phyloP scores from a whole-genome alignment of 2,888 invertebrate species.

The Sarcophaga variegata region DNA sequence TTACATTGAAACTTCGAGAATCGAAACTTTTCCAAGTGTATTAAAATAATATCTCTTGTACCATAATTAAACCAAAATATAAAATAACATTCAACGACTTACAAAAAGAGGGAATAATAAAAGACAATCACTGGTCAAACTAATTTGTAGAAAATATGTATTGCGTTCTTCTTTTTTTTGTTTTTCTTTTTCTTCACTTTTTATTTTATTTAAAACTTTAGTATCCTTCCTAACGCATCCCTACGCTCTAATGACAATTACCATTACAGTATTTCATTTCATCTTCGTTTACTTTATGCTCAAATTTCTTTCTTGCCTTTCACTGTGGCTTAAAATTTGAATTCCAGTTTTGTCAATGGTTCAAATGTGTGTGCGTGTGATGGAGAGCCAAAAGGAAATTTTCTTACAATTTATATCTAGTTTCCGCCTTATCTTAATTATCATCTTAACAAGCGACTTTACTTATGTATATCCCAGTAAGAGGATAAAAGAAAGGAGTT shows the following conservation, averaged over 20 bases:
- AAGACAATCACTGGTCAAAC: slow-evolving; percentile 69
- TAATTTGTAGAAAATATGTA: slow-evolving; percentile 65
- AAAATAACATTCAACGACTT: slow-evolving; percentile 40
- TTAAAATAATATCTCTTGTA: slow-evolving; percentile 13
- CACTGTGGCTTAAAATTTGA: slow-evolving; percentile 9
- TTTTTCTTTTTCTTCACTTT: background rate
- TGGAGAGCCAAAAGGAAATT: background rate
- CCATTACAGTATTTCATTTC: slow-evolving; percentile 3
- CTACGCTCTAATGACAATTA: slow-evolving; percentile 23
- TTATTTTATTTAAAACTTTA: background rate
- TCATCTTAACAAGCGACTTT: slow-evolving; percentile 66
- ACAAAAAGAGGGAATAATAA: slow-evolving; percentile 57
- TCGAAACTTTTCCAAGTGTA: slow-evolving; percentile 19
- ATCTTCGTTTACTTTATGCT: background rate
- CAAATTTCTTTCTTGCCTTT: slow-evolving; percentile 22
- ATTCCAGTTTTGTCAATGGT: slow-evolving; percentile 33
- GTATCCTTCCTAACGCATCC: background rate
- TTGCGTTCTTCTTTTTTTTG: background rate
- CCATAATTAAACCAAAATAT: slow-evolving; percentile 60
- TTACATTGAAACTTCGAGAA: too few species aligned
- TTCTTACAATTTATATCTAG: slow-evolving; percentile 58
- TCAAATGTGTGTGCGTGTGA: background rate
- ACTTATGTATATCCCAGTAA: slow-evolving; percentile 12
- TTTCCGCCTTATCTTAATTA: slow-evolving; percentile 68
- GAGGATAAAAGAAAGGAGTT: slow-evolving; percentile 32